These are phyloP conservation scores for Carassius carassius DNA, from an alignment of 2,113 vertebrate species.

Conservation along the genomic window DNA sequence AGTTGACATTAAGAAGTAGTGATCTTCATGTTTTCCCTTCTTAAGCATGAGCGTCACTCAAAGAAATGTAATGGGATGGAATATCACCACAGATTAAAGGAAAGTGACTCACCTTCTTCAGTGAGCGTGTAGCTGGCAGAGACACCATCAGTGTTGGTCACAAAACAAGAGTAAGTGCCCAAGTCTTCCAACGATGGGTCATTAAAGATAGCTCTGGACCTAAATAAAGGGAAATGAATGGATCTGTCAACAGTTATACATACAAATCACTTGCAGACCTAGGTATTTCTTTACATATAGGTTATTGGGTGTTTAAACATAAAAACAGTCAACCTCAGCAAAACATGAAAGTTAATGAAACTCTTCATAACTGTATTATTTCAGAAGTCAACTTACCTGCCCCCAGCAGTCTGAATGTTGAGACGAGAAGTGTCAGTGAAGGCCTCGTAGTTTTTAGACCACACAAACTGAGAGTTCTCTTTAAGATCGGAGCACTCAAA, in stretches of 20 bases:
- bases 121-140: slow-evolving; percentile 93
- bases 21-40: slow-evolving; percentile 12
- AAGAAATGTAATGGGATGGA: slow-evolving; percentile 43
- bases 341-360: neutral
- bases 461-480: slow-evolving; percentile 86
- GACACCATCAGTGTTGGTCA: slow-evolving; percentile 90
- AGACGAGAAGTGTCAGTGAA: slow-evolving; percentile 84
- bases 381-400: slow-evolving; percentile 77
- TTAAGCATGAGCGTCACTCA: slow-evolving; percentile 34
- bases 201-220: slow-evolving; percentile 92
- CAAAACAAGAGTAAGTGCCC: slow-evolving; percentile 89
- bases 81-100: slow-evolving; percentile 32
- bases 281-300: neutral
- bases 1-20: neutral
- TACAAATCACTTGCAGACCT: neutral
- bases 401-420: slow-evolving; percentile 80
- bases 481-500: slow-evolving; percentile 92
- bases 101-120: slow-evolving; percentile 84
- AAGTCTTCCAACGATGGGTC: slow-evolving; percentile 88
- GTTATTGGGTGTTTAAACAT: neutral
- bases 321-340: neutral
- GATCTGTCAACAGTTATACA: neutral
- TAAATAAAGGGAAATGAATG: slow-evolving; percentile 57
- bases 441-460: slow-evolving; percentile 93
- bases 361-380: neutral